Base-by-base conservation (phyloP, 1,140 invertebrate species). In the Coenobita brevimanus region DNA sequence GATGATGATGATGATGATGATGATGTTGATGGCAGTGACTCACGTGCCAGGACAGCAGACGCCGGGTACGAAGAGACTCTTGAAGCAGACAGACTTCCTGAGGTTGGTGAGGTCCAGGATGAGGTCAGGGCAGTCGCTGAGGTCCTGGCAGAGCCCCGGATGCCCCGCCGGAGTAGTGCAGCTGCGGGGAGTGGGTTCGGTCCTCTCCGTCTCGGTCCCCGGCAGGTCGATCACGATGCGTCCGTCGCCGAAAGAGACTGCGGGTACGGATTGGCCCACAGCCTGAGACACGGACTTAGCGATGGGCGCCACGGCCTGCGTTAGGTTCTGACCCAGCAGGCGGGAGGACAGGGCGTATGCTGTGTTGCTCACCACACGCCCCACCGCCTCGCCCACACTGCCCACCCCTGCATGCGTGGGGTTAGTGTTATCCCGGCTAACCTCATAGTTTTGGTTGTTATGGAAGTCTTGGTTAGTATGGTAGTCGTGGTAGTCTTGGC, bases 1-100 rank as follows among this genome's bases (percentile, higher is more conserved):
- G n/a, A n/a, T n/a, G n/a, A n/a, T n/a, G n/a, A n/a, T n/a, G n/a
- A n/a, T n/a, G n/a, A n/a, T n/a, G n/a, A n/a, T n/a, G n/a, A n/a
- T n/a, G n/a, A n/a, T n/a, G n/a, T n/a, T n/a, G n/a, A n/a, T n/a
- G n/a, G n/a, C n/a, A n/a, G n/a, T n/a, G n/a, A n/a, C n/a, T n/a
- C n/a, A n/a, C n/a, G n/a, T n/a, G n/a, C n/a, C n/a, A 0, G 97
- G 97, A 93, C 97, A 98, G 91, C 97, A 98, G 1, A 98, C 97
- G 24, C 97, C 97, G 1, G 97, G 97, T 2, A 97, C 96, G 91
- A 98, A 97, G 0, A 98, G 93, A 89, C 96, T 96, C 92, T 98
- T 97, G 91, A 98, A 98, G 91, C 97, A 98, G 8, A 98, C 93
- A 0, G 97, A 97, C 91, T 97, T 96, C 54, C 97, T 93, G 0